Evolutionary conservation across 1,140 invertebrate genomes (phyloP).

Genomic region (Atta texana): DNA sequence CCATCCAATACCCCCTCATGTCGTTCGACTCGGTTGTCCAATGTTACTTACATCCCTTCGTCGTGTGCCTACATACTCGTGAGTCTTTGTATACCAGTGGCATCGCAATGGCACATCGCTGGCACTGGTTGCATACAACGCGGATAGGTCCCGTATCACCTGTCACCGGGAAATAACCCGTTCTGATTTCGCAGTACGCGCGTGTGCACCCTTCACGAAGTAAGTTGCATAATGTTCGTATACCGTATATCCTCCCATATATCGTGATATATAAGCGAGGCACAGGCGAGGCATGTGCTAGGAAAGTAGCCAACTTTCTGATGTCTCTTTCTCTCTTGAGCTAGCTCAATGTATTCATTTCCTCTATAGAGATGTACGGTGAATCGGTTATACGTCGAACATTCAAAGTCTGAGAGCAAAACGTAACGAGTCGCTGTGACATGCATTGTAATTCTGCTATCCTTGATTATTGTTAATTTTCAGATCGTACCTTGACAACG

Average conservation of each 20-base stretch:
- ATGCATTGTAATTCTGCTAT: background rate
- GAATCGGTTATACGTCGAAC: constrained; percentile 11
- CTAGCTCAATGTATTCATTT: constrained; percentile 8
- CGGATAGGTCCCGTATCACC: constrained; percentile 65
- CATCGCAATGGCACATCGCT: constrained; percentile 29
- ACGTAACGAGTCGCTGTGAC: constrained; percentile 47
- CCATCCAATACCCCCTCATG: constrained; percentile 31
- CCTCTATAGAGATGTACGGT: background rate
- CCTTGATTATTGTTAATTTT: constrained; percentile 70
- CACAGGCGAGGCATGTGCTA: background rate
- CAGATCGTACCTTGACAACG: constrained; percentile 26
- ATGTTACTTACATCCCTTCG: constrained; percentile 56
- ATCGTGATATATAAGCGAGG: constrained; percentile 25
- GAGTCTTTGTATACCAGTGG: constrained; percentile 60
- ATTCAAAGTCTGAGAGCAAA: background rate
- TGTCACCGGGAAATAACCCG: constrained; percentile 65
- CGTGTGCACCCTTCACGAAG: background rate
- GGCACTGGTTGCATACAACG: constrained; percentile 55
- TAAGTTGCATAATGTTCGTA: constrained; percentile 46
- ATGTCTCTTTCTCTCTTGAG: constrained; percentile 2
- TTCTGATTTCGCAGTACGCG: constrained; percentile 40
- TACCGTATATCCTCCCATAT: background rate
- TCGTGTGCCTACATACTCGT: constrained; percentile 44
- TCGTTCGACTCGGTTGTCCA: constrained; percentile 68
- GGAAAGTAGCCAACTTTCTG: constrained; percentile 55